Evolutionary conservation across 2,888 invertebrate species (phyloP), one percentile per base, ranked within the genome.

Genomic region (Zygothrica quintamaculata): DNA sequence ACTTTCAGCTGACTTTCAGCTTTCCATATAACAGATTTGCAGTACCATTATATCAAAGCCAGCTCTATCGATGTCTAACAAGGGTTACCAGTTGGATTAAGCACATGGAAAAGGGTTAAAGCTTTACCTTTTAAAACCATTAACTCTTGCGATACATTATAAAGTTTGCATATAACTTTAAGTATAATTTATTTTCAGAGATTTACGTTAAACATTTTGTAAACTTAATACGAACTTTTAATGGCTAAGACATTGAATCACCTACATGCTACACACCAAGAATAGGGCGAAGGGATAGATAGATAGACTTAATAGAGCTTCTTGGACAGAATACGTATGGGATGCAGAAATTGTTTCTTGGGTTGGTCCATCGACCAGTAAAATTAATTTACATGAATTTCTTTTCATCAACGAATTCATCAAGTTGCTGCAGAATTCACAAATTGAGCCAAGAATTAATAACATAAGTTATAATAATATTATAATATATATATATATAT

Each of bases 1-100:
- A 7, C 2, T n/a, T 1, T 29, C n/a, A 7, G 31, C n/a, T 55
- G 68, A 62, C 51, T 52, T 57, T 48, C 57, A 71, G 57, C 71
- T 74, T n/a, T n/a, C n/a, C n/a, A n/a, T n/a, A n/a, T n/a, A n/a
- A n/a, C n/a, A n/a, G 53, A 51, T 61, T 61, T 53, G 50, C 46
- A 48, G 15, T 9, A 12, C 36, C 52, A 71, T 42, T 59, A 59
- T 56, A 46, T 57, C 50, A 12, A 53, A 22, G 5, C 18, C 36
- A 46, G 40, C 46, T 22, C 8, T 22, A 22, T 22, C 2, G 18
- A 5, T 22, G 29, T 9, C 4, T 29, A 9, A n/a, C 29, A 9
- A 9, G 4, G 29, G 7, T 29, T 29, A n/a, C n/a, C n/a, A n/a
- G n/a, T 29, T 29, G 9, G n/a, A 9, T n/a, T n/a, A 29, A 29